Evolutionary conservation across 2,888 invertebrate genomes (phyloP), one percentile per base, ranked within the genome.

Genomic region (Cephalotes varians): DNA sequence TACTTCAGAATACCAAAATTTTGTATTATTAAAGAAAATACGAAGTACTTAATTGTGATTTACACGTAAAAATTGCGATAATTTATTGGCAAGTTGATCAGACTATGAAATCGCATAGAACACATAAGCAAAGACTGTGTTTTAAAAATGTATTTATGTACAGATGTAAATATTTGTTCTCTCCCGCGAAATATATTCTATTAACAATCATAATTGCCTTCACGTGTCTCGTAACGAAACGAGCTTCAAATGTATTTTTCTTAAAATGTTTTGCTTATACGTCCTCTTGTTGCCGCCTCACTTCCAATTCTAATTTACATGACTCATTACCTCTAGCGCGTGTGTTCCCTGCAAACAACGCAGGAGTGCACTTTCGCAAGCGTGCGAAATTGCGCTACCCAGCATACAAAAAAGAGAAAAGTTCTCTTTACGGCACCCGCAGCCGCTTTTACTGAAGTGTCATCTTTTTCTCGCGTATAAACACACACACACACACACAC

Each of bases 1-100:
- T 49, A 62, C 18, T 12, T 37, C 15, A 28, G 4, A 7, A 31
- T 37, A 49, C 1, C 21, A 21, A 12, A 31, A 40, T 28, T 67
- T 67, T 28, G 6, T 28, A 54, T 67, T 51, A 67, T 40, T 67
- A 67, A 7, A 49, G 15, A 28, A 28, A 76, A 51, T 44, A 15
- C 9, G 1, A 51, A 40, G 25, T 25, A 67, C 1, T 31, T 49
- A 74, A 37, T 64, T 49, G 15, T 1, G 60, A 44, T 31, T 44
- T 31, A 21, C 18, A 15, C 15, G 21, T 0, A 62, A 21, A 44
- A 31, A 73, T 21, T n/a, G n/a, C n/a, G 15, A 9, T 21, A 25
- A 65, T 1, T 31, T 18, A 25, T 62, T 6, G 1, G 31, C 7
- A 18, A 34, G 7, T 28, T 25, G 25, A 56, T 28, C 40, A 54